Percentiles rank a stretch among this genome's conserved stretches.
Evolutionary conservation across 2,113 vertebrate genomes (phyloP).

Genomic region (Thomomys bottae): DNA sequence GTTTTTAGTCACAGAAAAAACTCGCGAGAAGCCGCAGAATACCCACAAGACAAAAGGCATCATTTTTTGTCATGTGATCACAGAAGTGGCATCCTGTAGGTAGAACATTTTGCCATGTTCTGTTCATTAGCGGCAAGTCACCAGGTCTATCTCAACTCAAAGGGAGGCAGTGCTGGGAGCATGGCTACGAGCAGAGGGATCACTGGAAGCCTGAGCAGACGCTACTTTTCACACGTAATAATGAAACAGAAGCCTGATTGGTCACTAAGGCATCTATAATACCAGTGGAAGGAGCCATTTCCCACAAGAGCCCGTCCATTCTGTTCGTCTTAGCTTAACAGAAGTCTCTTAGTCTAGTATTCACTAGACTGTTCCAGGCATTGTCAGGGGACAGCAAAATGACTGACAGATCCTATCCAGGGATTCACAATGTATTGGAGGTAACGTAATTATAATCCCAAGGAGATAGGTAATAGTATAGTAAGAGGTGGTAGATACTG

Average conservation of each 20-base stretch:
- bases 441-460: background rate
- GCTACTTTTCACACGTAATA: background rate
- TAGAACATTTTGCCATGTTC: background rate
- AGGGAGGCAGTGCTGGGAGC: background rate
- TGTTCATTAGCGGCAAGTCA: conserved; percentile 1
- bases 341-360: background rate
- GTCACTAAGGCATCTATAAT: background rate
- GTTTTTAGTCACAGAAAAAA: background rate
- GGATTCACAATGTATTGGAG: background rate
- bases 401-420: background rate
- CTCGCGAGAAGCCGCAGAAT: background rate
- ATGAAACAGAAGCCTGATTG: background rate
- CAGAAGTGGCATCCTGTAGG: background rate
- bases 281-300: background rate
- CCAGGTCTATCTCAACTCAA: background rate
- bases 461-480: background rate
- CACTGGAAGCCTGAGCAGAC: background rate
- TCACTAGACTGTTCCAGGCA: background rate
- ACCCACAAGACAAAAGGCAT: background rate
- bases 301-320: background rate
- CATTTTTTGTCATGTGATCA: background rate
- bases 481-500: background rate
- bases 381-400: background rate
- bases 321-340: background rate
- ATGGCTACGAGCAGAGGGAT: background rate